Evolutionary conservation across 1,140 invertebrate species (phyloP).

Genomic region (Bombus sibiricus): DNA sequence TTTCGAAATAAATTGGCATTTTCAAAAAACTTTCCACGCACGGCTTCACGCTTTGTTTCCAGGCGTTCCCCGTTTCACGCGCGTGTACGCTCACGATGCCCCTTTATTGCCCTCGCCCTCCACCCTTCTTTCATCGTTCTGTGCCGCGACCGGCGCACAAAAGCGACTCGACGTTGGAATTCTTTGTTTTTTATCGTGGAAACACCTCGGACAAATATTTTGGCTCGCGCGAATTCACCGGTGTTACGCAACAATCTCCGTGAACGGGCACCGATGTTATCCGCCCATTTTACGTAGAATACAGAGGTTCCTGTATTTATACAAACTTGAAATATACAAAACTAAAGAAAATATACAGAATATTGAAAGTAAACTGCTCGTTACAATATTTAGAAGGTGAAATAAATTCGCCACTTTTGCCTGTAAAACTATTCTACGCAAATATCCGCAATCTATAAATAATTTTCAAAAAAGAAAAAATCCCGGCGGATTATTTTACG

Average conservation of each 20-base stretch:
- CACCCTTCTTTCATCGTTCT: constrained; percentile 25
- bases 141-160: constrained; percentile 27
- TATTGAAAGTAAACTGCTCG: too few relatives aligned
- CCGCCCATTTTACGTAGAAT: background rate
- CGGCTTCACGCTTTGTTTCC: constrained; percentile 71
- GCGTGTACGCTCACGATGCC: constrained; percentile 44
- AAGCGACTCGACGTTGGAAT: constrained; percentile 43
- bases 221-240: constrained; percentile 44
- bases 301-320: too few relatives aligned
- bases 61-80: constrained; percentile 50
- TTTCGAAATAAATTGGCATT: constrained; percentile 73
- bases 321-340: too few relatives aligned
- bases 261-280: background rate
- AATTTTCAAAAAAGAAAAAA: too few relatives aligned
- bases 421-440: too few relatives aligned
- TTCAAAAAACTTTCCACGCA: constrained; percentile 69
- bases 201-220: constrained; percentile 62
- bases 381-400: too few relatives aligned
- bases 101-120: constrained; percentile 54
- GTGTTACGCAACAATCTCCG: constrained; percentile 33
- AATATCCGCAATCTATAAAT: too few relatives aligned
- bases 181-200: constrained; percentile 51
- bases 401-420: too few relatives aligned
- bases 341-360: too few relatives aligned
- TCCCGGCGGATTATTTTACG: background rate